Evolutionary conservation across 1,140 invertebrate genomes (phyloP).

Genomic region (Spodoptera frugiperda): DNA sequence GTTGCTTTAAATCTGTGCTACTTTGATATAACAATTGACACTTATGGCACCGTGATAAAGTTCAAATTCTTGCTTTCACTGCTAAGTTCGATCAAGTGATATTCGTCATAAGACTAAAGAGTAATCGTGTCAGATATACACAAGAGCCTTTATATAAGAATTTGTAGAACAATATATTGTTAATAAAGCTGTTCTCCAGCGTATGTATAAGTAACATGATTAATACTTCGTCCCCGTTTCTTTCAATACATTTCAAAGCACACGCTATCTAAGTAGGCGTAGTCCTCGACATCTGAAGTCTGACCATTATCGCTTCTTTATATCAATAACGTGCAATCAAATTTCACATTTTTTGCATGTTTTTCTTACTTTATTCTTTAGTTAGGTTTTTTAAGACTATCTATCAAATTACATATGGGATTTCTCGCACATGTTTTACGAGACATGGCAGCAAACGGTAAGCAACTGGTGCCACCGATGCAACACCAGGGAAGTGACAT

Average conservation of each 20-base stretch:
- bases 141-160: not conserved
- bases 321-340: too few species aligned
- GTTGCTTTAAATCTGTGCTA: not conserved
- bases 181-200: not conserved
- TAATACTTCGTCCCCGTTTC: not conserved
- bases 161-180: not conserved
- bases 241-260: constrained; percentile 13
- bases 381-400: not conserved
- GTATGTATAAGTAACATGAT: not conserved
- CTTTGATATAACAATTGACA: not conserved
- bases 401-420: not conserved
- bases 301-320: too few species aligned
- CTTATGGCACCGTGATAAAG: constrained; percentile 24
- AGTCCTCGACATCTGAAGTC: not conserved
- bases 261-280: constrained; percentile 6
- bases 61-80: not conserved
- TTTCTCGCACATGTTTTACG: too few species aligned
- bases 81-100: constrained; percentile 4
- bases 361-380: too few species aligned
- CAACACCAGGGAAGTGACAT: too few species aligned
- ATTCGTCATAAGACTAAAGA: not conserved
- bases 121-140: constrained; percentile 9
- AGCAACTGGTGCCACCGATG: too few species aligned
- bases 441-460: too few species aligned
- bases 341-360: too few species aligned